These are phyloP conservation scores for Muscidifurax raptorellus DNA, from an alignment of 1,140 invertebrate genomes.

Conservation along the genomic window DNA sequence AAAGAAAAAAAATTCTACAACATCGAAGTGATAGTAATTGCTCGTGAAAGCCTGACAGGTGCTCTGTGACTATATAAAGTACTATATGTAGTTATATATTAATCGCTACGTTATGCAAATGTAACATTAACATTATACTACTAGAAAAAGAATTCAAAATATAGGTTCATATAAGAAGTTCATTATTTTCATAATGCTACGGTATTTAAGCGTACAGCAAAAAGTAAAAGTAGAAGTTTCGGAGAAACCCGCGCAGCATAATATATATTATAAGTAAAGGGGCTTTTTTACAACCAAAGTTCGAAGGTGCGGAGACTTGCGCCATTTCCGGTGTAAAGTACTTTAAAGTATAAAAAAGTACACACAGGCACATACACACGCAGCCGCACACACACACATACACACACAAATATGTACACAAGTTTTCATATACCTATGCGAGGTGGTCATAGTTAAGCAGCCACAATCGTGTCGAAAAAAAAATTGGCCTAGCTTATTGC, in stretches of 20 bases:
- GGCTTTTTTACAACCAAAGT: too few relatives aligned
- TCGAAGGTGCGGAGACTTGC: too few relatives aligned
- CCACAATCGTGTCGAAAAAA: neutral
- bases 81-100: neutral
- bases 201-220: neutral
- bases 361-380: too few relatives aligned
- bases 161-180: neutral
- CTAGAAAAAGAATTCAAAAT: neutral
- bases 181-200: neutral
- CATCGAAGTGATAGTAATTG: slow-evolving; percentile 46
- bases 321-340: too few relatives aligned
- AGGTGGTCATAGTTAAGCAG: neutral
- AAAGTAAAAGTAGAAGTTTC: neutral
- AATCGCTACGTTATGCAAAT: neutral
- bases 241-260: neutral
- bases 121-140: neutral
- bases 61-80: neutral
- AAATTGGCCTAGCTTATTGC: neutral
- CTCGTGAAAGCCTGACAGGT: slow-evolving; percentile 50
- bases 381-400: neutral
- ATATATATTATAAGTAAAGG: too few relatives aligned
- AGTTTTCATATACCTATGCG: neutral
- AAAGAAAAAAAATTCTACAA: slow-evolving; percentile 46
- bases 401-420: neutral
- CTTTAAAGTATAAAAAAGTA: too few relatives aligned